Evolutionary conservation across 2,113 vertebrate genomes (phyloP), one percentile per base, ranked within the genome.

Genomic region (Engraulis encrasicolus): DNA sequence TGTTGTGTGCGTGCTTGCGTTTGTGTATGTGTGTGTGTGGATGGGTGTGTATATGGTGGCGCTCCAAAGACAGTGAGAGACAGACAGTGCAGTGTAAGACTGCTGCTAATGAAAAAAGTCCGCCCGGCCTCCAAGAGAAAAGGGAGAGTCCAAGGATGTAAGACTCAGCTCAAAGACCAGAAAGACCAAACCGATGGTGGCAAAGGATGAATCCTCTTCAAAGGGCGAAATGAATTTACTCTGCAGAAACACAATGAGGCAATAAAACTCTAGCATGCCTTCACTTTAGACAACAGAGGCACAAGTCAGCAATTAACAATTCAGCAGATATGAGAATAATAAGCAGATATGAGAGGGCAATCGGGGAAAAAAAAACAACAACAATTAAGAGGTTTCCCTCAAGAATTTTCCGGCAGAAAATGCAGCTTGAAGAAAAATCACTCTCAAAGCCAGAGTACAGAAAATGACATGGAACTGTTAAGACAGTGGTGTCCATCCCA

Each of bases 211-310:
- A 12, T 92, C 90, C 93, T 94, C 92, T 89, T 93, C 91, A 86
- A 83, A 82, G n/a, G 82, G 88, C 50, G 49, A 83, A 87, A 89
- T 85, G 85, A 89, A 87, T 90, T 31, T 78, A 54, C 48, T 94
- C 92, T 91, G 93, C 90, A 92, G 93, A 94, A 92, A 95, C 91
- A 95, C 91, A 94, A 92, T 80, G 88, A 91, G 87, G 92, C 78
- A 91, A 90, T 91, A 82, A n/a, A 93, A 82, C 85, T 85, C 90
- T 90, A 92, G 85, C 91, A 88, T 81, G 90, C 82, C 80, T 86
- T 81, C 85, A 85, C 58, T 78, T 71, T 34, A 74, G 66, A 74
- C 66, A 74, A 15, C 31, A 74, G 66, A 74, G 66, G 27, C 66
- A 74, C 31, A 74, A 14, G 66, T 74, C 66, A 74, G 66, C 66